Evolutionary conservation across 1,140 invertebrate genomes (phyloP), one percentile per base, ranked within the genome.

Genomic region (Hormaphis cornu): DNA sequence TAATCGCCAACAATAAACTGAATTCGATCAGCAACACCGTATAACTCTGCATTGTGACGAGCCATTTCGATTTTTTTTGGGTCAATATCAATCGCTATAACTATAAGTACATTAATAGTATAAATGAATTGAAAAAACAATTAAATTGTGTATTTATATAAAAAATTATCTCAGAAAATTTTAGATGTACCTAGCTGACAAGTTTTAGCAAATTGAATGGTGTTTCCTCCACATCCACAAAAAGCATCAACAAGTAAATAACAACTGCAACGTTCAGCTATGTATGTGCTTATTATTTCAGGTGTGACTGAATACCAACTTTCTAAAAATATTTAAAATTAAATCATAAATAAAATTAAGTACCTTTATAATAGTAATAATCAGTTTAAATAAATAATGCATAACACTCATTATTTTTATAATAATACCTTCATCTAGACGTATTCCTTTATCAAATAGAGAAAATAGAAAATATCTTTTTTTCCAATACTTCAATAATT

Each of bases 281-380:
- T 90, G 77, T 98, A 90, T 66, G 83, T 81, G 20, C 95, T 95
- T 69, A 99, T 89, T 75, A 87, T 85, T 81, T 99, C 97, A 0
- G 96, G 96, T 0, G 97, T 99, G 1, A 98, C 95, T 12, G 95
- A 98, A 81, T 94, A 99, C 97, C 97, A 99, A 74, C 93, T 93
- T 79, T 97, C 94, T 84, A 75, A 42, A 79, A 78, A 73, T 70
- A 74, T 74, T 70, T 48, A 71, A 74, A 63, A 70, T 44, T 8
- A 52, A 52, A 52, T n/a, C n/a, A n/a, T n/a, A n/a, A n/a, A n/a
- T n/a, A n/a, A n/a, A n/a, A n/a, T n/a, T n/a, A n/a, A n/a, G n/a
- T n/a, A n/a, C n/a, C n/a, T n/a, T n/a, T n/a, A n/a, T n/a, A n/a
- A n/a, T n/a, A n/a, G n/a, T n/a, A n/a, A n/a, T n/a, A n/a, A n/a